These are phyloP conservation scores for Ommatoiulus sabulosus DNA, from an alignment of 2,888 invertebrate species.

Conservation along the genomic window DNA sequence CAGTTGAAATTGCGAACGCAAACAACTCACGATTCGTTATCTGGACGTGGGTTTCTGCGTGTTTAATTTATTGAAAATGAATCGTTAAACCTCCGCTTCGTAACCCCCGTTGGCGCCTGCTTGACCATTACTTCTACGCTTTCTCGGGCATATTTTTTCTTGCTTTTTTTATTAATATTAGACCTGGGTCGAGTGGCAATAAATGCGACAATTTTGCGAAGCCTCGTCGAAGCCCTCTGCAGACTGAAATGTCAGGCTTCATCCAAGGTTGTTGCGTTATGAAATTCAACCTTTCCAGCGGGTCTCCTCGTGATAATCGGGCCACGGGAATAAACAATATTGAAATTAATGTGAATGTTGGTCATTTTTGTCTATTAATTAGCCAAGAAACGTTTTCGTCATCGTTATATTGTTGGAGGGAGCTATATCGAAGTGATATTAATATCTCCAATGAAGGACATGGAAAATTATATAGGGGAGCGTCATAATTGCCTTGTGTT, in stretches of 20 bases:
- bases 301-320: neutral
- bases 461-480: too few relatives aligned
- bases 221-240: neutral
- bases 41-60: conserved; percentile 11
- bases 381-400: neutral
- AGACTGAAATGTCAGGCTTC: neutral
- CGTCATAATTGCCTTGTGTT: too few relatives aligned
- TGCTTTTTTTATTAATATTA: conserved; percentile 3
- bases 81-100: neutral
- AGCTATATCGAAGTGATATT: neutral
- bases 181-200: conserved; percentile 6
- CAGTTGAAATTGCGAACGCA: neutral
- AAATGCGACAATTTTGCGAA: neutral
- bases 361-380: neutral
- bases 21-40: conserved; percentile 14
- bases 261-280: conserved; percentile 12
- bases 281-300: neutral
- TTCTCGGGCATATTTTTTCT: neutral
- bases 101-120: conserved; percentile 23
- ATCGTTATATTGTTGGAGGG: neutral
- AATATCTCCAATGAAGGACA: too few relatives aligned
- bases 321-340: neutral
- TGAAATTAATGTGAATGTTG: neutral
- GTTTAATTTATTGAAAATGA: conserved; percentile 29
- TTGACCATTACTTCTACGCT: neutral